A percentile compares a stretch with the other conserved stretches of the same genome.
These are phyloP conservation scores for Drosophila pachea DNA, from an alignment of 1,140 invertebrate genomes.

Conservation along the genomic window DNA sequence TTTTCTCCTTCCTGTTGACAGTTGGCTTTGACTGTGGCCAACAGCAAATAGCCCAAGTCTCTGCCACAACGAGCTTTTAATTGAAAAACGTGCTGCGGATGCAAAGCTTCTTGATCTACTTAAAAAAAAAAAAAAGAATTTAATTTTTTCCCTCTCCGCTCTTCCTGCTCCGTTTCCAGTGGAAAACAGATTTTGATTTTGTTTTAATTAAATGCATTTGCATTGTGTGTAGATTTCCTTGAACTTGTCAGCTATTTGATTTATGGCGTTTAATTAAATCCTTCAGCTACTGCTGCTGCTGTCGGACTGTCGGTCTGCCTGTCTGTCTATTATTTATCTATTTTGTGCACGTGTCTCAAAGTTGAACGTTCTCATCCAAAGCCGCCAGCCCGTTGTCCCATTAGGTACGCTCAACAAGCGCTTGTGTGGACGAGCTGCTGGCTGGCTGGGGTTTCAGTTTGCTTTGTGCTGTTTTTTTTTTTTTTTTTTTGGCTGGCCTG, in stretches of 20 bases:
- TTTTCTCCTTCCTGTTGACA: conserved; percentile 36
- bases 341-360: conserved; percentile 20
- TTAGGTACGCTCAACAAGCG: conserved; percentile 1
- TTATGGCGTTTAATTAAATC: conserved; percentile 70
- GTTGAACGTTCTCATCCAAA: neutral
- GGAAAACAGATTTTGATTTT: no score
- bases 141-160: conserved; percentile 1
- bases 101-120: conserved; percentile 28
- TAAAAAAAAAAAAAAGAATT: neutral
- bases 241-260: conserved; percentile 63
- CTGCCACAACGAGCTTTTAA: conserved; percentile 64
- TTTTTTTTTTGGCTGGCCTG: conserved; percentile 36
- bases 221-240: conserved; percentile 43
- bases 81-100: conserved; percentile 69
- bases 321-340: conserved; percentile 21
- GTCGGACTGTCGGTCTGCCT: neutral
- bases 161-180: conserved; percentile 5
- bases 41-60: conserved; percentile 28
- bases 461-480: conserved; percentile 46
- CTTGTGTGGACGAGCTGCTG: neutral
- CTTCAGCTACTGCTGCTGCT: conserved; percentile 20
- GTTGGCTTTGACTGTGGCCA: conserved; percentile 16
- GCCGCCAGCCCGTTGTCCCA: neutral
- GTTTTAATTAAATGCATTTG: conserved; percentile 36
- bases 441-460: neutral